phyloP scores from a whole-genome alignment of 2,797 vertebrate genomes.

The Rhadinocentrus ornatus region DNA sequence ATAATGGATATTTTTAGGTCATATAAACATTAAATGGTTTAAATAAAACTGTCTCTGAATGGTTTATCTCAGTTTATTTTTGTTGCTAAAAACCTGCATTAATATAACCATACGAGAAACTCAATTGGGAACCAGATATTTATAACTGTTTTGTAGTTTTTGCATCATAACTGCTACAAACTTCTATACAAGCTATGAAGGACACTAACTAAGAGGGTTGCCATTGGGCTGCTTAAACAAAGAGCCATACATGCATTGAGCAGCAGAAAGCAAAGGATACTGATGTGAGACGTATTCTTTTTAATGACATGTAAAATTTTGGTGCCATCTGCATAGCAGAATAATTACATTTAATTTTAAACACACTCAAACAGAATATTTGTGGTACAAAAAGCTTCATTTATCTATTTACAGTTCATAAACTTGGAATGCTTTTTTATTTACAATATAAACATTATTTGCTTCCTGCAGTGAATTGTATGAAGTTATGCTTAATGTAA shows the following conservation, averaged over 20 bases:
- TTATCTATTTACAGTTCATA: conserved; percentile 62
- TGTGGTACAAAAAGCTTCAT: conserved; percentile 34
- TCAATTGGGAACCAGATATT: neutral
- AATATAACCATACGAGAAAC: neutral
- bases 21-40: neutral
- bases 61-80: neutral
- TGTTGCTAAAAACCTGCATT: neutral
- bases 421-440: conserved; percentile 61
- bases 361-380: neutral
- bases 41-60: neutral
- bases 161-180: neutral
- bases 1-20: neutral
- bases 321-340: conserved; percentile 41
- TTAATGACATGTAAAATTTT: conserved; percentile 21
- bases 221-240: neutral
- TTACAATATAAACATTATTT: conserved; percentile 79
- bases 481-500: conserved; percentile 76
- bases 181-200: neutral
- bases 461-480: conserved; percentile 18
- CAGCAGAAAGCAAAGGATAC: conserved; percentile 1
- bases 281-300: neutral
- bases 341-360: conserved; percentile 14
- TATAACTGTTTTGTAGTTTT: neutral
- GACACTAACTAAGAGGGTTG: neutral
- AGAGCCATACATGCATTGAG: neutral